Conservation (phyloP, 2,888 invertebrate species). For the Nomada flava region DNA sequence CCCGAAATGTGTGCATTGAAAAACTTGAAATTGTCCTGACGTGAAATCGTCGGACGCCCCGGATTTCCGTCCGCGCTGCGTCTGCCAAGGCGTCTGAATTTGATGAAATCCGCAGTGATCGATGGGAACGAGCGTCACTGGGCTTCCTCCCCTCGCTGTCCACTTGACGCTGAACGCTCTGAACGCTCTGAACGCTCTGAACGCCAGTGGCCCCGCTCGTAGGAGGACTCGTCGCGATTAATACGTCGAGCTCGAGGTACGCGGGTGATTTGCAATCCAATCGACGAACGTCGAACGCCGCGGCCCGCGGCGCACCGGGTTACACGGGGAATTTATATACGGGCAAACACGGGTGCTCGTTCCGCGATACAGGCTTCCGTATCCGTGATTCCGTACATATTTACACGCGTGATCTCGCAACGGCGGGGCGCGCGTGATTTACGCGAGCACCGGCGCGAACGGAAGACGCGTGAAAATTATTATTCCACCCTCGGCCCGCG, state of each 20-base stretch:
- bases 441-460: slow-evolving; percentile 47
- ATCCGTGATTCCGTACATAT: slow-evolving; percentile 66
- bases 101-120: slow-evolving; percentile 38
- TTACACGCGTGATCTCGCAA: slow-evolving; percentile 56
- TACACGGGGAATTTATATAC: slow-evolving; percentile 67
- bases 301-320: slow-evolving; percentile 30
- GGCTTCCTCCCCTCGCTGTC: slow-evolving; percentile 36
- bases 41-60: background rate
- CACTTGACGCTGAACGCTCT: slow-evolving; percentile 19
- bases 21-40: slow-evolving; percentile 14
- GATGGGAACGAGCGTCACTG: slow-evolving; percentile 24
- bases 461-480: slow-evolving; percentile 62
- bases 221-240: slow-evolving; percentile 53
- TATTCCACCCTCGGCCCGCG: slow-evolving; percentile 32
- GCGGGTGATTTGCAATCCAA: slow-evolving; percentile 69
- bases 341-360: slow-evolving; percentile 40
- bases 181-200: background rate
- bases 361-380: slow-evolving; percentile 33
- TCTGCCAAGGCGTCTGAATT: slow-evolving; percentile 28
- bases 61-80: slow-evolving; percentile 12
- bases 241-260: slow-evolving; percentile 60
- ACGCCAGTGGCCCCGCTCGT: background rate
- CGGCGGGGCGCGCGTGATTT: slow-evolving; percentile 59
- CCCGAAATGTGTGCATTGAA: background rate
- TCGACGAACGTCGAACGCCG: slow-evolving; percentile 43